Evolutionary conservation across 2,797 vertebrate genomes (phyloP).

Genomic region (Sebastes minor): DNA sequence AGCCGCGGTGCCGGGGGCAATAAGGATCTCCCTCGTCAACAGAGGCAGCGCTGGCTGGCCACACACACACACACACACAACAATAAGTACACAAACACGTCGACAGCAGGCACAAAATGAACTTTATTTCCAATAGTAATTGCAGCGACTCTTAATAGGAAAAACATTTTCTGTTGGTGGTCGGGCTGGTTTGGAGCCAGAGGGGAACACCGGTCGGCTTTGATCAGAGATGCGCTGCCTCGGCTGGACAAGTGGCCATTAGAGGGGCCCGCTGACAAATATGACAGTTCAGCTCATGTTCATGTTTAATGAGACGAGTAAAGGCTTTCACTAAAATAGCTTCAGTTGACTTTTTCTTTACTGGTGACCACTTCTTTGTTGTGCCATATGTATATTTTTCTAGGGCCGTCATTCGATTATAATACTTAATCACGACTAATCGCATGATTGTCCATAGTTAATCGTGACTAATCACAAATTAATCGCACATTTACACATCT

Average conservation of each 20-base stretch:
- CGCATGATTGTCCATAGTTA: too few species aligned
- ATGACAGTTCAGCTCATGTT: conserved; percentile 32
- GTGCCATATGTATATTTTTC: background rate
- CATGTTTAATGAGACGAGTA: conserved; percentile 24
- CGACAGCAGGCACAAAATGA: conserved; percentile 44
- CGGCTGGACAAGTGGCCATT: conserved; percentile 48
- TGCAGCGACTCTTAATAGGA: conserved; percentile 43
- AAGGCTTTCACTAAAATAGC: background rate
- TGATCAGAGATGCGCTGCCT: conserved; percentile 54
- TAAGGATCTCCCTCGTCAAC: conserved; percentile 69
- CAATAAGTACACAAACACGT: conserved; percentile 29
- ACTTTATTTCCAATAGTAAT: conserved; percentile 55
- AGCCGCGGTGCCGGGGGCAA: conserved; percentile 61
- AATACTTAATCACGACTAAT: too few species aligned
- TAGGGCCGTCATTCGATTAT: background rate
- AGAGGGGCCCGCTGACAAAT: conserved; percentile 31
- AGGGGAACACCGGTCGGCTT: conserved; percentile 42
- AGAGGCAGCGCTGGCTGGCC: conserved; percentile 30
- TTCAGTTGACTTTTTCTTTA: background rate
- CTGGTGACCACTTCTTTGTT: background rate
- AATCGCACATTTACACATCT: too few species aligned
- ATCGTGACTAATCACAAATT: too few species aligned
- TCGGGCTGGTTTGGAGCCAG: conserved; percentile 14
- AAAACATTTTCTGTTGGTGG: conserved; percentile 43
- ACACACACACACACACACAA: conserved; percentile 44